A percentile compares a stretch with the other conserved stretches of the same genome.
Conservation (phyloP, 2,888 invertebrate species). For the Malthinus seriepunctatus region DNA sequence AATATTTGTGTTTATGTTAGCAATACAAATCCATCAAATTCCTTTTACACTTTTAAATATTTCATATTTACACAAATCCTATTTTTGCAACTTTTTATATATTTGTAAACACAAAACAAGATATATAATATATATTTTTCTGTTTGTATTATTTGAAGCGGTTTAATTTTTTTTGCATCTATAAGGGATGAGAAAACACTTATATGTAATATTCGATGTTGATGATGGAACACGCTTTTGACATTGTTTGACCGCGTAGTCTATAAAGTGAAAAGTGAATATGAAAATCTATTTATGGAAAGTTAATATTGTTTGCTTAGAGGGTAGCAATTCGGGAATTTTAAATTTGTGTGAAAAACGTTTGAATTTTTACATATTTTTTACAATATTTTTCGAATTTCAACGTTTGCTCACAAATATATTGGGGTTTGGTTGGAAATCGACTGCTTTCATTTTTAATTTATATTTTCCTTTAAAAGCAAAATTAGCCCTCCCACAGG, state of each 20-base stretch:
- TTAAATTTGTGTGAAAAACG: no score
- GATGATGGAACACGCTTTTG: conserved; percentile 18
- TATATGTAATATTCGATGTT: conserved; percentile 10
- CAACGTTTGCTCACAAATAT: no score
- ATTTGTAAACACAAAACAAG: no score
- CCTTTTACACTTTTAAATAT: not conserved
- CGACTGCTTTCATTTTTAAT: no score
- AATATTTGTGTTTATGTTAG: no score
- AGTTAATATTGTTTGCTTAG: conserved; percentile 23
- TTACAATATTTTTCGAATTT: no score
- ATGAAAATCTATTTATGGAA: conserved; percentile 24
- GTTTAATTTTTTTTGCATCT: conserved; percentile 11
- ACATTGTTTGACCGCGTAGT: conserved; percentile 19
- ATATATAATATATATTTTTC: not conserved
- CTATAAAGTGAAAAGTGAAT: conserved; percentile 19
- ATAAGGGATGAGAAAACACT: not conserved
- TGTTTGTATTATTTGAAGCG: conserved; percentile 5
- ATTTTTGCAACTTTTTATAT: not conserved
- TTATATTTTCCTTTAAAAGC: no score
- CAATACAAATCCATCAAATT: not conserved
- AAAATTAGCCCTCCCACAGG: no score
- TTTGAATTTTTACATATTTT: no score
- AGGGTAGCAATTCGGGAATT: conserved; percentile 10
- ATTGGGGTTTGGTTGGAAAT: no score
- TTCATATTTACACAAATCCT: not conserved